A percentile compares a stretch with the other conserved stretches of the same genome.
Conservation (phyloP, 2,888 invertebrate genomes). For the Monopis laevigella region DNA sequence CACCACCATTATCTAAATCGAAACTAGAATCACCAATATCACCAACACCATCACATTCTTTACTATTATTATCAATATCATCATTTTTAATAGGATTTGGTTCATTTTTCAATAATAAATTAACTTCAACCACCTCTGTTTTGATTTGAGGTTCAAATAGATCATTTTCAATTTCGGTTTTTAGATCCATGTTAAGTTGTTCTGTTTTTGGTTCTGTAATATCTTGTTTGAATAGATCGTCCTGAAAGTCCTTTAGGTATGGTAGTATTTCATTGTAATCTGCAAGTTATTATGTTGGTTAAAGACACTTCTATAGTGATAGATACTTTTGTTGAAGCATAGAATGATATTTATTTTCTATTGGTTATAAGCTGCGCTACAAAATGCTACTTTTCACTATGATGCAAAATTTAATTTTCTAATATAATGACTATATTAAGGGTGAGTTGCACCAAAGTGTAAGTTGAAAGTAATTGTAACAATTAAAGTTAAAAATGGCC, state of each 20-base stretch:
- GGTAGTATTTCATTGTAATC: slow-evolving; percentile 57
- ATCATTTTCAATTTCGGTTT: slow-evolving; percentile 17
- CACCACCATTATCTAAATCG: background rate
- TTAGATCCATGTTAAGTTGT: slow-evolving; percentile 20
- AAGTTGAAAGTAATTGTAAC: too few relatives aligned
- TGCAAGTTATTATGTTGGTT: slow-evolving; percentile 22
- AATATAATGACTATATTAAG: too few relatives aligned
- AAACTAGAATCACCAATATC: background rate
- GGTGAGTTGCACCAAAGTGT: too few relatives aligned
- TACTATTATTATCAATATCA: background rate
- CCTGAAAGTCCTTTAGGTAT: slow-evolving; percentile 50
- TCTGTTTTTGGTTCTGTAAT: slow-evolving; percentile 20
- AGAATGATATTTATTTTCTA: too few relatives aligned
- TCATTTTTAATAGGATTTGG: background rate
- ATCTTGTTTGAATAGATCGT: slow-evolving; percentile 31
- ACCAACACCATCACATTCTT: background rate
- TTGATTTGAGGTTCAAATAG: slow-evolving; percentile 21
- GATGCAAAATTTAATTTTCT: too few relatives aligned
- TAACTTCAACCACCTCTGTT: slow-evolving; percentile 14
- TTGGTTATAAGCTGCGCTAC: too few relatives aligned
- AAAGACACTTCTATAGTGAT: too few relatives aligned
- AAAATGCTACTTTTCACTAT: too few relatives aligned
- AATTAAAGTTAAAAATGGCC: too few relatives aligned
- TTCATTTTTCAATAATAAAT: too few relatives aligned
- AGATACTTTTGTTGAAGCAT: too few relatives aligned